Conservation (phyloP, 1,140 invertebrate species). For the Aricia agestis region DNA sequence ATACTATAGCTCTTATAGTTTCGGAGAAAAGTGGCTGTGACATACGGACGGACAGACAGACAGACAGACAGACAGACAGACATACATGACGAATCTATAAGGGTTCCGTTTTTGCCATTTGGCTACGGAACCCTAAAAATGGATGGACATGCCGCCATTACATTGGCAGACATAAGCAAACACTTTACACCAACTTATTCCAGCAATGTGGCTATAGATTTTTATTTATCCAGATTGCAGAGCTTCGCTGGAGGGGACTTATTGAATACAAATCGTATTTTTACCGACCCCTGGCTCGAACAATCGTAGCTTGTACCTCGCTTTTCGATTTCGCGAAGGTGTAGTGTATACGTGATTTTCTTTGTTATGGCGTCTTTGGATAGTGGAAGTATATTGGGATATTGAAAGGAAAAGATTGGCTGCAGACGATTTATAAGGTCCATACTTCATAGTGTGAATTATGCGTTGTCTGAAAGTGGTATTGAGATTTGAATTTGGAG, state of each 20-base stretch:
- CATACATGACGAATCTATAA: no score
- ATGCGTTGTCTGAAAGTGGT: background rate
- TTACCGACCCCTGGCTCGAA: conserved; percentile 38
- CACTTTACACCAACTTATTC: background rate
- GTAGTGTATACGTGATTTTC: conserved; percentile 30
- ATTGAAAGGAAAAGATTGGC: background rate
- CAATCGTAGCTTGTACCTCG: conserved; percentile 14
- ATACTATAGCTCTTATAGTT: no score
- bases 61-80: no score
- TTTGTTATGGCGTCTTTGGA: conserved; percentile 23
- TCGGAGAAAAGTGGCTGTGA: no score
- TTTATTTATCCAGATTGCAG: conserved; percentile 4
- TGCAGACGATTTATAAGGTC: background rate
- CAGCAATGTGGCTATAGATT: background rate
- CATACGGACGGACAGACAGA: no score
- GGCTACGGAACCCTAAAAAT: no score
- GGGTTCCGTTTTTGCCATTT: no score
- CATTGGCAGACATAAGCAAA: background rate
- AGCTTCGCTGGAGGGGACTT: conserved; percentile 36
- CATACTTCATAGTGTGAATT: background rate
- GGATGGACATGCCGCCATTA: no score
- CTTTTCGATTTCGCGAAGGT: conserved; percentile 28
- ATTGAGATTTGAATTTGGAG: no score
- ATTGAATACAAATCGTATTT: conserved; percentile 67
- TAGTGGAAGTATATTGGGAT: background rate